phyloP scores from a whole-genome alignment of 2,113 vertebrate species.

The Cyprinodon tularosa region DNA sequence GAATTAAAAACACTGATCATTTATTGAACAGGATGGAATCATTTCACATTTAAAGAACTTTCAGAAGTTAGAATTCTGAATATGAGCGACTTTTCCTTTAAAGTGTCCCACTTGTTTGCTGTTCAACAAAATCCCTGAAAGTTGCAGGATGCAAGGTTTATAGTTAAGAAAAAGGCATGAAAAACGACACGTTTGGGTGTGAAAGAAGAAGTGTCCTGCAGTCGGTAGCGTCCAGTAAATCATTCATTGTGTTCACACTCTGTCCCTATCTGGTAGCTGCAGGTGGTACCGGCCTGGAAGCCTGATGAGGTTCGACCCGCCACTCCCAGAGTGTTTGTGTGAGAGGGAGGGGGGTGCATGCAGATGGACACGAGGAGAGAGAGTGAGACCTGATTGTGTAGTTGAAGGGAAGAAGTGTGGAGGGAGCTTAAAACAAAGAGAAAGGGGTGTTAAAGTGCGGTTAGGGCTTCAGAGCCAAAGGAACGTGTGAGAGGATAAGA shows the following conservation, averaged over 20 bases:
- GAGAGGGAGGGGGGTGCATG: not conserved
- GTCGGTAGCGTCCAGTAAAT: slow-evolving; percentile 65
- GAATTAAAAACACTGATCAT: too few relatives aligned
- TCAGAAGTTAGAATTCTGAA: not conserved
- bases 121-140: not conserved
- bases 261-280: slow-evolving; percentile 68
- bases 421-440: slow-evolving; percentile 32
- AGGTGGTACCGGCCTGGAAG: slow-evolving; percentile 52
- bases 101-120: not conserved
- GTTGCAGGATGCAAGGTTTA: slow-evolving; percentile 2
- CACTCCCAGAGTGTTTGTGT: slow-evolving; percentile 4
- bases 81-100: too few relatives aligned
- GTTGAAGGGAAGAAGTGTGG: slow-evolving; percentile 18
- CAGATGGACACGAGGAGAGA: slow-evolving; percentile 36
- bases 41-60: not conserved
- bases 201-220: slow-evolving; percentile 62
- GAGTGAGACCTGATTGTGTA: slow-evolving; percentile 49
- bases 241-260: slow-evolving; percentile 65
- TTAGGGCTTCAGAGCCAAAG: slow-evolving; percentile 62
- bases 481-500: slow-evolving; percentile 78
- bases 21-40: too few relatives aligned
- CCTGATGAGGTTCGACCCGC: slow-evolving; percentile 23
- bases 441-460: slow-evolving; percentile 53
- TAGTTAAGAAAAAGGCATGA: slow-evolving; percentile 2
- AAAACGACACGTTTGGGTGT: slow-evolving; percentile 41